Evolutionary conservation across 2,888 invertebrate species (phyloP).

Genomic region (Diaprepes abbreviatus): DNA sequence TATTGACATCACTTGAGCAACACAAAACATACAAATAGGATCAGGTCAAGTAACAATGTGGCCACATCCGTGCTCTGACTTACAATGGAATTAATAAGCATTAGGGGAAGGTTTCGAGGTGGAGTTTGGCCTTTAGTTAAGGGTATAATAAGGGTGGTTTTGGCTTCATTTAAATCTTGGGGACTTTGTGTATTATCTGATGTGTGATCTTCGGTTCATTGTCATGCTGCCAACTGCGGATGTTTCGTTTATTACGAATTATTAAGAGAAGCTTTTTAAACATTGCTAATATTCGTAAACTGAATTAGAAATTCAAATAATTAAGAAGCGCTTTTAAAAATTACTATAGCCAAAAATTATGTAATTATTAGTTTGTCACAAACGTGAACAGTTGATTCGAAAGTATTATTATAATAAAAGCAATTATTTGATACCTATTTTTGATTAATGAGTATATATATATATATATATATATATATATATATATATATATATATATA

Average conservation of each 20-base stretch:
- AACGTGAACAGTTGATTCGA: no score
- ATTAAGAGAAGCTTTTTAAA: no score
- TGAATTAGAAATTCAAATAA: no score
- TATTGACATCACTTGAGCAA: slow-evolving; percentile 50
- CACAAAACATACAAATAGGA: slow-evolving; percentile 58
- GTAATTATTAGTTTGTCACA: no score
- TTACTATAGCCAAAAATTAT: no score
- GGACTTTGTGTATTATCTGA: slow-evolving; percentile 44
- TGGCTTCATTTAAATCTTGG: slow-evolving; percentile 11
- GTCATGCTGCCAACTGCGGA: slow-evolving; percentile 46
- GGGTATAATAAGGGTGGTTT: slow-evolving; percentile 3
- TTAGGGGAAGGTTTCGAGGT: slow-evolving; percentile 32
- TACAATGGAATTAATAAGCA: slow-evolving; percentile 54
- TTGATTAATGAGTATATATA: no score
- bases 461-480: no score
- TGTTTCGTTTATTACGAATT: slow-evolving; percentile 46
- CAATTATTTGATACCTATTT: no score
- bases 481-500: no score
- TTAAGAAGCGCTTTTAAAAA: no score
- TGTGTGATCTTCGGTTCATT: slow-evolving; percentile 43
- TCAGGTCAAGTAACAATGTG: slow-evolving; percentile 59
- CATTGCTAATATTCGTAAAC: no score
- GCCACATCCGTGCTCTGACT: slow-evolving; percentile 54
- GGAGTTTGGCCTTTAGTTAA: slow-evolving; percentile 18
- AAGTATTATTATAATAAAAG: no score